Evolutionary conservation across 2,797 vertebrate species (phyloP).

Genomic region (Coreius guichenoti): DNA sequence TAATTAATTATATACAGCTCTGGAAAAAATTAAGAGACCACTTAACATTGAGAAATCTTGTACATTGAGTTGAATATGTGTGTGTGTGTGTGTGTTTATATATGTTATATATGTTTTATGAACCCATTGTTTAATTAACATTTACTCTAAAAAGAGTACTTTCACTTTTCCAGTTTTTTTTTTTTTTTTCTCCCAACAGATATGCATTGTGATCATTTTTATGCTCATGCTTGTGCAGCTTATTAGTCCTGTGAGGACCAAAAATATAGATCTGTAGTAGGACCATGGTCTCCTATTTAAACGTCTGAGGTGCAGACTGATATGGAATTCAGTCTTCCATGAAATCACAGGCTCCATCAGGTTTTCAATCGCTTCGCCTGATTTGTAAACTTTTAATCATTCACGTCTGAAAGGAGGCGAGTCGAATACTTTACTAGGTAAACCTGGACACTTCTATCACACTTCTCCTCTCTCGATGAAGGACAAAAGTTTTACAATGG

Average conservation of each 20-base stretch:
- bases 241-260: not conserved
- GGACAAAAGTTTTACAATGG: not conserved
- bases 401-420: not conserved
- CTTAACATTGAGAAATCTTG: no score
- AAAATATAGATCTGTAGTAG: not conserved
- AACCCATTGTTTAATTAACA: no score
- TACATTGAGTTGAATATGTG: no score
- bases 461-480: not conserved
- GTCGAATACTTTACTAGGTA: not conserved
- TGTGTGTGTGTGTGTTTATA: no score
- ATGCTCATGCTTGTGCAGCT: not conserved
- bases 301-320: not conserved
- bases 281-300: not conserved
- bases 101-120: no score
- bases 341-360: constrained; percentile 13
- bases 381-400: constrained; percentile 23
- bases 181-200: no score
- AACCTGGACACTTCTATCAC: not conserved
- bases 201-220: not conserved
- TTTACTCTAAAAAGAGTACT: no score
- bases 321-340: constrained; percentile 15
- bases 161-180: no score
- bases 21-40: no score
- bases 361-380: constrained; percentile 4
- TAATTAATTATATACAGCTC: no score